Conservation (phyloP, 2,797 vertebrate genomes). For the Enteromius trimaculatus region DNA sequence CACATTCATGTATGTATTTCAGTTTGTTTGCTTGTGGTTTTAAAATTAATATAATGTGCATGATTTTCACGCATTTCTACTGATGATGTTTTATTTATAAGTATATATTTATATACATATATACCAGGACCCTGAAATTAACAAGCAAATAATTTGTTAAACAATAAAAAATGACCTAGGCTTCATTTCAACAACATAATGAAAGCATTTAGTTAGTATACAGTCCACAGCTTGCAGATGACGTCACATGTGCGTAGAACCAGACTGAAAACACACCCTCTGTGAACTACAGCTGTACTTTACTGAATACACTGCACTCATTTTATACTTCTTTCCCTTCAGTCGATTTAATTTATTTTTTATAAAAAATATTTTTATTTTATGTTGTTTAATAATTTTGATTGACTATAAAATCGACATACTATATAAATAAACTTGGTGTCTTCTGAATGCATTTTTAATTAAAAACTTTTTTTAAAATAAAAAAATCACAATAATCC, state of each 20-base stretch:
- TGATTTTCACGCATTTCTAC: no score
- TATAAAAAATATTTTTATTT: no score
- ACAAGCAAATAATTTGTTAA: not conserved
- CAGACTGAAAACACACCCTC: not conserved
- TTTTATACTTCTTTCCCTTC: no score
- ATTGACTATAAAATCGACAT: no score
- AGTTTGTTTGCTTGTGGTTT: not conserved
- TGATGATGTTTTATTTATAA: no score
- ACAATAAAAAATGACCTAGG: not conserved
- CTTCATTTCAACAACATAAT: not conserved
- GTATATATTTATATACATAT: no score
- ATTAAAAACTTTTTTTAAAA: no score
- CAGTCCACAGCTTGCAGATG: not conserved
- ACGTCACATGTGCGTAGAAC: not conserved
- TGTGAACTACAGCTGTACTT: not conserved
- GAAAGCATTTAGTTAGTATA: not conserved
- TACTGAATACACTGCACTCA: not conserved
- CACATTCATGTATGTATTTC: not conserved
- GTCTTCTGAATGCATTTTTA: no score
- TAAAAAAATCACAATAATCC: no score
- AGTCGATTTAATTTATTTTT: no score
- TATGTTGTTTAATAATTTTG: no score
- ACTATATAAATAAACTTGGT: not conserved
- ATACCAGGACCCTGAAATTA: not conserved
- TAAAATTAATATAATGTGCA: no score